Conservation (phyloP, 1,140 invertebrate genomes). For the Aphis gossypii region DNA sequence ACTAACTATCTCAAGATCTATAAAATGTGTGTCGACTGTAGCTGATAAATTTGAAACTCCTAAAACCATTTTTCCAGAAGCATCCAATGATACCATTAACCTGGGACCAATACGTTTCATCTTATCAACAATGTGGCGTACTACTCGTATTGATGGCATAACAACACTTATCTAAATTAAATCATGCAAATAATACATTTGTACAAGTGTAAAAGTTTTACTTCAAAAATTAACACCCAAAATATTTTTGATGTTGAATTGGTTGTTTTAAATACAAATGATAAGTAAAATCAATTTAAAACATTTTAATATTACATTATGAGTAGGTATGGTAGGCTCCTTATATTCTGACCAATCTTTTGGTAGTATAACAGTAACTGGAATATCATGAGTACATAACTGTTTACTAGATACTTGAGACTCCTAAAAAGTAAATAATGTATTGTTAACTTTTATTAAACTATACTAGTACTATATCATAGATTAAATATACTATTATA, state of each 20-base stretch:
- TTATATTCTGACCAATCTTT: conserved; percentile 79
- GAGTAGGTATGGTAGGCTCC: conserved; percentile 77
- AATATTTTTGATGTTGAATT: background rate
- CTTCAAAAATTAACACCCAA: background rate
- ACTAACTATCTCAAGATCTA: conserved; percentile 17
- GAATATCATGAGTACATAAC: conserved; percentile 82
- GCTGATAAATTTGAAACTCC: conserved; percentile 48
- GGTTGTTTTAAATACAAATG: background rate
- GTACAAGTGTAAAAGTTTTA: background rate
- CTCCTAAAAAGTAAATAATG: conserved; percentile 49
- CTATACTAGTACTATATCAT: background rate
- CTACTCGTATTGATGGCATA: conserved; percentile 48
- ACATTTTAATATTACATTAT: conserved; percentile 69
- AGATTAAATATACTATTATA: background rate
- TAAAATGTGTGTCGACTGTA: conserved; percentile 53
- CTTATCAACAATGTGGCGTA: conserved; percentile 43
- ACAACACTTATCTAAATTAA: conserved; percentile 60
- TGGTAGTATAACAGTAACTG: conserved; percentile 78
- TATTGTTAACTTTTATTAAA: background rate
- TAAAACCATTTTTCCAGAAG: conserved; percentile 47
- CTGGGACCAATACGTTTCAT: conserved; percentile 48
- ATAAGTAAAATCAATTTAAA: background rate
- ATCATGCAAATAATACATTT: background rate
- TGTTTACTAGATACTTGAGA: conserved; percentile 50
- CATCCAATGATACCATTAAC: conserved; percentile 43